A percentile compares a stretch with the other conserved stretches of the same genome.
These are phyloP conservation scores for Pyrrhosoma nymphula DNA, from an alignment of 2,888 invertebrate species.

Conservation along the genomic window DNA sequence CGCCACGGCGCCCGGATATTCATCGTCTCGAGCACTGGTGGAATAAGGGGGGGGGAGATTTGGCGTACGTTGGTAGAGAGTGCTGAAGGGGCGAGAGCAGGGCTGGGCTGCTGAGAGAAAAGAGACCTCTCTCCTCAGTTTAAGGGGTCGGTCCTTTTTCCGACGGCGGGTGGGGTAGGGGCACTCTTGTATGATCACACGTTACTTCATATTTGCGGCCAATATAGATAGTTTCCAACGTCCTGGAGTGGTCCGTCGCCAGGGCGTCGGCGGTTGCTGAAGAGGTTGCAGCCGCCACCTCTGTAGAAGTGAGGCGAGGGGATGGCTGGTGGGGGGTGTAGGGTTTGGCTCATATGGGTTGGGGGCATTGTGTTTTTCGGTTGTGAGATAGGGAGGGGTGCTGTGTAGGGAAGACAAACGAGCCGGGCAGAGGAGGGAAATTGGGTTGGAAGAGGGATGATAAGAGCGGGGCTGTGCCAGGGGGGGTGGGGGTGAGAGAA, in stretches of 20 bases:
- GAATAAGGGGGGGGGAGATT: too few relatives aligned
- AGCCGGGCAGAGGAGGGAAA: neutral
- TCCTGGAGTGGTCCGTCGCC: neutral
- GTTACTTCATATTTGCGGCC: conserved; percentile 18
- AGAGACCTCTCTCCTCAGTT: neutral
- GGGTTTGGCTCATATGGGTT: neutral
- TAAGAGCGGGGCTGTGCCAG: neutral
- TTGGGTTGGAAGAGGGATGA: neutral
- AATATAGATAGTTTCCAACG: neutral
- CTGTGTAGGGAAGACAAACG: neutral
- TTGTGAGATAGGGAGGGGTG: neutral
- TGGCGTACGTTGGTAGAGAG: too few relatives aligned
- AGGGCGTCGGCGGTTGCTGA: neutral
- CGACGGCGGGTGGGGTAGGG: neutral
- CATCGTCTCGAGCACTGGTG: too few relatives aligned
- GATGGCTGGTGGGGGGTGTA: neutral
- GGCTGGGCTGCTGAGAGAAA: neutral
- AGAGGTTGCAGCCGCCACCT: neutral
- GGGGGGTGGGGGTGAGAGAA: neutral
- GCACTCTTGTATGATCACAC: neutral
- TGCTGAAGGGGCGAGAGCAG: too few relatives aligned
- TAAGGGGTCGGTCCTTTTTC: neutral
- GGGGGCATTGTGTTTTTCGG: neutral
- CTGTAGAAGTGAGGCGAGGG: neutral
- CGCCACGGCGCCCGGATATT: too few relatives aligned